These are phyloP conservation scores for Sepiola atlantica DNA, from an alignment of 2,888 invertebrate species.

Conservation along the genomic window DNA sequence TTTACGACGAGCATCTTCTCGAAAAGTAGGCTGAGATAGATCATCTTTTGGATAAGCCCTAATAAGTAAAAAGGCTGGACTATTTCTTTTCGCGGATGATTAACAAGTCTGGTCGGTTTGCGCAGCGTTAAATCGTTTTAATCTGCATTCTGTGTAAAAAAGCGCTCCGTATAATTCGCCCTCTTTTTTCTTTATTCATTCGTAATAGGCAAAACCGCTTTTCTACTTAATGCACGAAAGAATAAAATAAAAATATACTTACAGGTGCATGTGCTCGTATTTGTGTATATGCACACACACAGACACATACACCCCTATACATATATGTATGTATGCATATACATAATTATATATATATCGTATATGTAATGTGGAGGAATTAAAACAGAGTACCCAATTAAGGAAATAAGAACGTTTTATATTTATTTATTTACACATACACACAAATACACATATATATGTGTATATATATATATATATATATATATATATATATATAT, in stretches of 20 bases:
- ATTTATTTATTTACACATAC: neutral
- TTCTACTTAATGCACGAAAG: neutral
- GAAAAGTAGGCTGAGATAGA: conserved; percentile 32
- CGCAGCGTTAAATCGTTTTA: neutral
- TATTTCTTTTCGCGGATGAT: conserved; percentile 12
- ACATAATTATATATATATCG: neutral
- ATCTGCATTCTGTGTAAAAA: neutral
- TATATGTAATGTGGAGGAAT: no score
- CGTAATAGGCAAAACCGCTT: neutral
- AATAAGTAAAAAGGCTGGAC: neutral
- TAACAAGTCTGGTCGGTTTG: conserved; percentile 18
- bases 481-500: no score
- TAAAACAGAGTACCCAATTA: no score
- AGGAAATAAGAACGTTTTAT: no score
- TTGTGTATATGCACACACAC: neutral
- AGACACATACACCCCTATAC: neutral
- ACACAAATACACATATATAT: neutral
- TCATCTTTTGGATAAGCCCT: neutral
- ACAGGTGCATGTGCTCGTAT: neutral
- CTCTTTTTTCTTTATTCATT: neutral
- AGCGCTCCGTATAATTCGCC: neutral
- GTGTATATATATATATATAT: no score
- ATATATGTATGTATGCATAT: no score
- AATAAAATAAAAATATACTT: neutral
- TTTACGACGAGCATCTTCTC: neutral